A percentile compares a stretch with the other conserved stretches of the same genome.
Evolutionary conservation across 1,140 invertebrate genomes (phyloP).

Genomic region (Zelostemma sp.): DNA sequence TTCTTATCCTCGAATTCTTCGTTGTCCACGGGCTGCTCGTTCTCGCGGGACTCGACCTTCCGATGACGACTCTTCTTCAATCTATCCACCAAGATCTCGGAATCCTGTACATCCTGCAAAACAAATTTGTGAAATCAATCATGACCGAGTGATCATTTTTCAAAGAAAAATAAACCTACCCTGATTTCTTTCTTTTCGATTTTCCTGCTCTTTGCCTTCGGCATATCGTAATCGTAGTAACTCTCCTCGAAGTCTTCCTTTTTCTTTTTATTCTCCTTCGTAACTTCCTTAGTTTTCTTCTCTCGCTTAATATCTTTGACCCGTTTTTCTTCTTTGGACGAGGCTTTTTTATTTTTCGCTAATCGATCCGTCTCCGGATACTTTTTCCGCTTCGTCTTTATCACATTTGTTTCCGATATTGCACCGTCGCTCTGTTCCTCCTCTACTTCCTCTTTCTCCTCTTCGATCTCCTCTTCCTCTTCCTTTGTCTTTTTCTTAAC

Average conservation of each 20-base stretch:
- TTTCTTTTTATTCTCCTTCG: constrained; percentile 57
- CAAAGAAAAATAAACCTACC: constrained; percentile 16
- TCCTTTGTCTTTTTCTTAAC: constrained; percentile 57
- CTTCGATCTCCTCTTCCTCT: constrained; percentile 60
- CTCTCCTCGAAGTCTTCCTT: constrained; percentile 65
- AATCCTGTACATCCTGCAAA: constrained; percentile 53
- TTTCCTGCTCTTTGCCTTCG: constrained; percentile 63
- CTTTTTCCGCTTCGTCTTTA: constrained; percentile 60
- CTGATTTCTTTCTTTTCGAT: constrained; percentile 60
- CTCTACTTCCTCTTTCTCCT: constrained; percentile 34
- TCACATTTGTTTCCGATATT: constrained; percentile 62
- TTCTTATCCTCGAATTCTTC: constrained; percentile 61
- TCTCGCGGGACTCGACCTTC: constrained; percentile 59
- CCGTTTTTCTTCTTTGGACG: constrained; percentile 63
- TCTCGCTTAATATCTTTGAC: constrained; percentile 49
- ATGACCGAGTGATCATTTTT: not conserved
- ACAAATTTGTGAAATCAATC: not conserved
- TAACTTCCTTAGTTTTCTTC: constrained; percentile 41
- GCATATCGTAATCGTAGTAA: constrained; percentile 53
- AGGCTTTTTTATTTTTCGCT: constrained; percentile 48
- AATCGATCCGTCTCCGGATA: constrained; percentile 36
- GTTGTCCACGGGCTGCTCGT: constrained; percentile 64
- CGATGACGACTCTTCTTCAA: constrained; percentile 71
- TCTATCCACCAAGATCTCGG: constrained; percentile 68
- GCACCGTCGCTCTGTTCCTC: constrained; percentile 49